These are phyloP conservation scores for Pollenia griseotomentosa DNA, from an alignment of 2,888 invertebrate genomes.

Conservation along the genomic window DNA sequence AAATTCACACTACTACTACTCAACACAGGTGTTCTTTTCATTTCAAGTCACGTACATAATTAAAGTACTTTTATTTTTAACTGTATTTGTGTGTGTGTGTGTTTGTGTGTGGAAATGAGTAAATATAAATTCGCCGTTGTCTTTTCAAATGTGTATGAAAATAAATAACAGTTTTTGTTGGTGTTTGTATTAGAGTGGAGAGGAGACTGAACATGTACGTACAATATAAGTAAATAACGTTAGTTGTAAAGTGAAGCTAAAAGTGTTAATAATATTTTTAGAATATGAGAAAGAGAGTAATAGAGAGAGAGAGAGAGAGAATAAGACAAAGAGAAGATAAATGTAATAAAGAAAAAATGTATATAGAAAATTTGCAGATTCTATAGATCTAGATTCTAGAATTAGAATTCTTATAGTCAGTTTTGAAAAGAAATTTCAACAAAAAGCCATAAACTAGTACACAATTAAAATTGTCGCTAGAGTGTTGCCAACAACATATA, in stretches of 20 bases:
- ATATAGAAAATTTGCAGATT: constrained; percentile 11
- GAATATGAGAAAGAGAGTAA: background rate
- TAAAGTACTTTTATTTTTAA: constrained; percentile 8
- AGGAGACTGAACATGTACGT: constrained; percentile 10
- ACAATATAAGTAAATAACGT: constrained; percentile 44
- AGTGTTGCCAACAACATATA: constrained; percentile 35
- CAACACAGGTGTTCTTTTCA: constrained; percentile 72
- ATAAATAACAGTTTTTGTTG: constrained; percentile 48
- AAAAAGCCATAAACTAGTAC: background rate
- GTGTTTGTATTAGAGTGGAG: constrained; percentile 50
- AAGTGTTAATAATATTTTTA: constrained; percentile 54
- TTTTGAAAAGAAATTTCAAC: background rate
- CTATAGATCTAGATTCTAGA: background rate
- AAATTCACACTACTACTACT: background rate
- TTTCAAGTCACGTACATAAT: constrained; percentile 63
- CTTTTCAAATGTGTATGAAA: constrained; percentile 59
- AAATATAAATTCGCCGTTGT: constrained; percentile 75
- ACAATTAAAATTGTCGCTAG: background rate
- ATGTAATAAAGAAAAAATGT: background rate
- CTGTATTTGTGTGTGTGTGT: constrained; percentile 9
- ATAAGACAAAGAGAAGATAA: background rate
- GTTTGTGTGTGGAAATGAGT: background rate
- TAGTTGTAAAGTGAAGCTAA: constrained; percentile 63
- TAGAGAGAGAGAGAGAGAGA: background rate
- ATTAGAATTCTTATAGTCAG: constrained; percentile 51